A percentile compares a stretch with the other conserved stretches of the same genome.
Evolutionary conservation across 2,797 vertebrate species (phyloP).

Genomic region (Microcaecilia unicolor): DNA sequence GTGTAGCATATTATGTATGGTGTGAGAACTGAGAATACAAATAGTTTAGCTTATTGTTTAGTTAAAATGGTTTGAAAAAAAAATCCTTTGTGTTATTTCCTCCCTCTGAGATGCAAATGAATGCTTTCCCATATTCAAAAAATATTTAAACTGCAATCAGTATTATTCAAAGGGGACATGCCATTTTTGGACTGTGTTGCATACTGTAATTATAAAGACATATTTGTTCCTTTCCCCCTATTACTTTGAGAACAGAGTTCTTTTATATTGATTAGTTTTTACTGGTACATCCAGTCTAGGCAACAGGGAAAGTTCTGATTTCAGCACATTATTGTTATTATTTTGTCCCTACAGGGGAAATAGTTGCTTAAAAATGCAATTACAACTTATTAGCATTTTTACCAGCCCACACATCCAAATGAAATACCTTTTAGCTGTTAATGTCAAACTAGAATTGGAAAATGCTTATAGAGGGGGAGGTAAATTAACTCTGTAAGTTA

Average conservation of each 20-base stretch:
- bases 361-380: constrained; percentile 36
- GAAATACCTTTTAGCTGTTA: neutral
- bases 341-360: constrained; percentile 40
- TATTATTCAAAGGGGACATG: constrained; percentile 19
- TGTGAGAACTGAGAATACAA: too few species aligned
- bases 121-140: too few species aligned
- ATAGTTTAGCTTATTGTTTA: too few species aligned
- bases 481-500: too few species aligned
- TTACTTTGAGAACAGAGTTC: constrained; percentile 29
- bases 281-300: constrained; percentile 19
- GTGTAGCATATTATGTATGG: too few species aligned
- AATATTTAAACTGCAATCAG: too few species aligned
- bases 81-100: too few species aligned
- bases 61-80: too few species aligned
- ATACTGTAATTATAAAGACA: constrained; percentile 27
- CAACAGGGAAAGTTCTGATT: constrained; percentile 33
- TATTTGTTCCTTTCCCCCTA: constrained; percentile 16
- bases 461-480: too few species aligned
- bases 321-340: constrained; percentile 45
- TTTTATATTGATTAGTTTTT: constrained; percentile 36
- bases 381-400: constrained; percentile 26
- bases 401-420: constrained; percentile 11
- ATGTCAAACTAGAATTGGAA: neutral
- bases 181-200: constrained; percentile 19
- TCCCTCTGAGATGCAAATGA: too few species aligned